phyloP scores from a whole-genome alignment of 2,888 invertebrate genomes.

The Drosophila barbarae region DNA sequence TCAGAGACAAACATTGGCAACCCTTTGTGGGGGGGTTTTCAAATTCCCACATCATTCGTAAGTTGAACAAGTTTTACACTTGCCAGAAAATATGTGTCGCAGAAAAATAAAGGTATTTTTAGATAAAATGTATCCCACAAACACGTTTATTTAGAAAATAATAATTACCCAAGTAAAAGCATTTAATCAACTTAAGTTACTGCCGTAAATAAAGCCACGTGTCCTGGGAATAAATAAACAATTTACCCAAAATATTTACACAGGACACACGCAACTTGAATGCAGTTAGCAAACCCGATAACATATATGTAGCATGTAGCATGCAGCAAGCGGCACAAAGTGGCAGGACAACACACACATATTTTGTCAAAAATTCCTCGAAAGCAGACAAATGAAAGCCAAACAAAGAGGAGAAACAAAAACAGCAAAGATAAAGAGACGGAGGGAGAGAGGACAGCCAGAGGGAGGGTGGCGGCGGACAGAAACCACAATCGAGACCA shows the following conservation, averaged over 20 bases:
- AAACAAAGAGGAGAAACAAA: conserved; percentile 43
- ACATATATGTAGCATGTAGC: background rate
- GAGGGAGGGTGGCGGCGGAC: conserved; percentile 30
- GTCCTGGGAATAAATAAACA: conserved; percentile 25
- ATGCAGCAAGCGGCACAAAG: conserved; percentile 37
- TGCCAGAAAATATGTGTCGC: background rate
- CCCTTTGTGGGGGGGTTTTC: conserved; percentile 18
- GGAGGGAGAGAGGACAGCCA: conserved; percentile 13
- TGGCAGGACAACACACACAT: conserved; percentile 43
- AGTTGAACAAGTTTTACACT: conserved; percentile 24
- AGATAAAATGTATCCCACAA: background rate
- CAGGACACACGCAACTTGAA: conserved; percentile 61
- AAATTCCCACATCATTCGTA: conserved; percentile 26
- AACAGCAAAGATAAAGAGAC: conserved; percentile 35
- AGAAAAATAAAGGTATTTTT: too few species aligned
- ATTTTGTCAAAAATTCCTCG: conserved; percentile 56
- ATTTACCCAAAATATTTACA: conserved; percentile 48
- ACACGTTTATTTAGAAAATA: background rate
- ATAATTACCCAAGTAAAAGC: background rate
- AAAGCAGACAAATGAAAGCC: conserved; percentile 30
- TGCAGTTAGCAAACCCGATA: conserved; percentile 39
- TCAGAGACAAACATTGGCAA: conserved; percentile 19
- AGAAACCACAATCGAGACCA: conserved; percentile 75
- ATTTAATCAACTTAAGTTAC: conserved; percentile 28
- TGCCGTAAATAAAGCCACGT: conserved; percentile 66